Percentiles rank a stretch among this genome's conserved stretches.
Evolutionary conservation across 2,797 vertebrate genomes (phyloP).

Genomic region (Sebastes jordani): DNA sequence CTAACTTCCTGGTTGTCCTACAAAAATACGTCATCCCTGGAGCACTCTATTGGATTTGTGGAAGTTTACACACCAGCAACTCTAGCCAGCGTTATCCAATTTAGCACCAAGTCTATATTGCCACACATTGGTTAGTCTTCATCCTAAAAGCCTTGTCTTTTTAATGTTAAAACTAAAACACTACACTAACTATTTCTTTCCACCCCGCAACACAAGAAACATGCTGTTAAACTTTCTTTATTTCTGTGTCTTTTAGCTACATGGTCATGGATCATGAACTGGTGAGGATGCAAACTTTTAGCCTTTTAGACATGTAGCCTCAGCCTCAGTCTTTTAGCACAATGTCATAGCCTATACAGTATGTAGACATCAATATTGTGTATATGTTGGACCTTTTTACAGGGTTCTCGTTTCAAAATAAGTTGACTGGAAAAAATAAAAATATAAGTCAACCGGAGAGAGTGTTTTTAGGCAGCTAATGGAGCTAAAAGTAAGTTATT

Average conservation of each 20-base stretch:
- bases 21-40: too few species aligned
- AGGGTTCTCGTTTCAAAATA: neutral
- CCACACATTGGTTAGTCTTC: neutral
- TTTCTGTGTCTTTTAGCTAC: neutral
- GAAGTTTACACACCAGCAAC: neutral
- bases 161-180: neutral
- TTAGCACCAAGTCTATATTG: neutral
- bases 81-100: neutral
- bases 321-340: neutral
- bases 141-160: neutral
- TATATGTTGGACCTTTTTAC: neutral
- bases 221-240: neutral
- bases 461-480: neutral
- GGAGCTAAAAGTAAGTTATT: too few species aligned
- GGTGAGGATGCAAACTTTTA: neutral
- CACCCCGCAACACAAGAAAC: neutral
- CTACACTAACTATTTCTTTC: neutral
- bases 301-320: neutral
- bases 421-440: neutral
- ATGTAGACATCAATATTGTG: neutral
- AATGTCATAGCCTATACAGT: neutral
- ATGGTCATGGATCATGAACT: neutral
- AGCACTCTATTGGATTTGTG: neutral
- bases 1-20: fast-evolving
- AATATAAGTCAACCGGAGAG: neutral